These are phyloP conservation scores for Drosophila helvetica DNA, from an alignment of 2,888 invertebrate species.

Conservation along the genomic window DNA sequence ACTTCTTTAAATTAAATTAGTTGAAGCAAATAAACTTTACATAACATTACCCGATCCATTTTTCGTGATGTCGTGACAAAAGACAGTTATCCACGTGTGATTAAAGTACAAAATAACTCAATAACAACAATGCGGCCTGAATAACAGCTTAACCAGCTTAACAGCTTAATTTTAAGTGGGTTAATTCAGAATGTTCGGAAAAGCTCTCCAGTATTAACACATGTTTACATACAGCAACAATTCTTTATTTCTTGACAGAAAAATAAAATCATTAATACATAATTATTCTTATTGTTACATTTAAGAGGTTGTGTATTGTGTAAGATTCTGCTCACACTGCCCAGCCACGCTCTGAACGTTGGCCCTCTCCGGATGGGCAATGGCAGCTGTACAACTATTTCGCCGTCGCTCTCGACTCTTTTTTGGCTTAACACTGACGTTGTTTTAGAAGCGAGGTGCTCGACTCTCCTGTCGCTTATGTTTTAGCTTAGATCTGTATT, in stretches of 20 bases:
- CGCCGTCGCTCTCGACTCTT: background rate
- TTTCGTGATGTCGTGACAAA: no score
- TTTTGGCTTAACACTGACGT: constrained; percentile 23
- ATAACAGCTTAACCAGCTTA: background rate
- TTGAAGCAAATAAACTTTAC: no score
- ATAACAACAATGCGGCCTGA: background rate
- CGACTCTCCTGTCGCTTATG: constrained; percentile 9
- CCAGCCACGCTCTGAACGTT: background rate
- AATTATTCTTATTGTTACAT: constrained; percentile 29
- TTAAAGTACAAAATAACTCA: background rate
- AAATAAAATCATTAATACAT: constrained; percentile 56
- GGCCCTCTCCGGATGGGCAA: constrained; percentile 4
- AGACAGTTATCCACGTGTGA: no score
- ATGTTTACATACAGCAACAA: constrained; percentile 34
- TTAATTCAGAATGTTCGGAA: background rate
- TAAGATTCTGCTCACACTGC: constrained; percentile 16
- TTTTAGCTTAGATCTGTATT: constrained; percentile 19
- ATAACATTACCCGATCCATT: no score
- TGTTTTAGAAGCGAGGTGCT: constrained; percentile 38
- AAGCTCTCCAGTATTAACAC: background rate
- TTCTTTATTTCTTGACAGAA: constrained; percentile 51
- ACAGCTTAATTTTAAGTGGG: background rate
- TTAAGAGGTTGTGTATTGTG: constrained; percentile 18
- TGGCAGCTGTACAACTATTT: constrained; percentile 12
- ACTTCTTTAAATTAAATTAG: no score